phyloP scores from a whole-genome alignment of 2,113 vertebrate genomes.

The Corydoras maculifer region DNA sequence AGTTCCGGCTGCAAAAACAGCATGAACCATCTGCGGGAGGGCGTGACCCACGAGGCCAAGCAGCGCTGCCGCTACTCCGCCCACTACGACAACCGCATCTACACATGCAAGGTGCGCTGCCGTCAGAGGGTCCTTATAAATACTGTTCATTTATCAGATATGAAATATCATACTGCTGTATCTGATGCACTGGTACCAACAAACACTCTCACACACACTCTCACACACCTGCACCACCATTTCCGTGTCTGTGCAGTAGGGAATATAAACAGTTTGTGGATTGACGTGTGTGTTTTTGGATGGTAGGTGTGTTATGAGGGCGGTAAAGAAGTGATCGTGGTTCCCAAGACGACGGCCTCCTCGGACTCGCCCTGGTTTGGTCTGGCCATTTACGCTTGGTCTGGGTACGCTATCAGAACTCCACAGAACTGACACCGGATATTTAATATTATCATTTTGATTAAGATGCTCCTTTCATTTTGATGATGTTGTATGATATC shows the following conservation, averaged over 20 bases:
- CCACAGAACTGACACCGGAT: background rate
- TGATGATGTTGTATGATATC: too few species aligned
- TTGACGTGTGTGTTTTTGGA: too few species aligned
- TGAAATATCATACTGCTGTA: too few species aligned
- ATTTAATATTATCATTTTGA: too few species aligned
- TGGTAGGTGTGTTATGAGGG: conserved; percentile 89
- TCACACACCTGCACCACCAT: too few species aligned
- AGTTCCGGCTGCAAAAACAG: conserved; percentile 94
- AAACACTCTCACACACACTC: too few species aligned
- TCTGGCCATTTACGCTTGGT: conserved; percentile 96
- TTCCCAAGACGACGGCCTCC: conserved; percentile 98
- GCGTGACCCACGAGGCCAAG: conserved; percentile 80
- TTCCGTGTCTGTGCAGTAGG: too few species aligned
- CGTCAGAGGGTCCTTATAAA: too few species aligned
- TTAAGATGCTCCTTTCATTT: too few species aligned
- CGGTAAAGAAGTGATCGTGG: conserved; percentile 92
- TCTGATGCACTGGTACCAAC: too few species aligned
- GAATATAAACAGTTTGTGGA: too few species aligned
- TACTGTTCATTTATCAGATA: too few species aligned
- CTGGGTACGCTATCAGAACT: conserved; percentile 77
- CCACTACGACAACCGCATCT: conserved; percentile 93
- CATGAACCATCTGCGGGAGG: conserved; percentile 96
- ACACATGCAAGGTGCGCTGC: conserved; percentile 83
- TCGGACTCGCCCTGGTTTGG: conserved; percentile 98
- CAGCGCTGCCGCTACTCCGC: conserved; percentile 90